A percentile compares a stretch with the other conserved stretches of the same genome.
phyloP scores from a whole-genome alignment of 2,113 vertebrate genomes.

The Trematocara macrostoma region DNA sequence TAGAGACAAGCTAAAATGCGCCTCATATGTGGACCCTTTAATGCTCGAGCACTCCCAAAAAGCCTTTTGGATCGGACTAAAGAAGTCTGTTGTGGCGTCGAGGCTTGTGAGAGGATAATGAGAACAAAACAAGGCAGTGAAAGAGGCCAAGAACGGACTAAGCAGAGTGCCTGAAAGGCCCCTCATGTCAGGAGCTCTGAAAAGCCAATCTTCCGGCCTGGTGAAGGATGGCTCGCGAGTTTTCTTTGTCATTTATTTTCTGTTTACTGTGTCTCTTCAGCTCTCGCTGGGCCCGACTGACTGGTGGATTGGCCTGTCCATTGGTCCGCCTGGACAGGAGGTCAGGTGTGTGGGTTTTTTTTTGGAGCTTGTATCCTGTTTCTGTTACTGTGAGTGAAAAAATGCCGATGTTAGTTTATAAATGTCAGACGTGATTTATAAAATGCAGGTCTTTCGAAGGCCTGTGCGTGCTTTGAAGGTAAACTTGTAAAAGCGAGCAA shows the following conservation, averaged over 20 bases:
- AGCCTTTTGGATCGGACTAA: not conserved
- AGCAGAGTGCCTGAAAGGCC: slow-evolving; percentile 15
- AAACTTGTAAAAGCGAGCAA: not conserved
- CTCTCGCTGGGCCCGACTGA: slow-evolving; percentile 69
- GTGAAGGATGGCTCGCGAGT: not conserved
- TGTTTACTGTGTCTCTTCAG: slow-evolving; percentile 51
- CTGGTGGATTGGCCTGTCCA: slow-evolving; percentile 87
- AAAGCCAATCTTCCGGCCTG: not conserved
- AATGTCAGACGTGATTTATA: not conserved
- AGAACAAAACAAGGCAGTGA: slow-evolving; percentile 22
- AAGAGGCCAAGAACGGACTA: not conserved
- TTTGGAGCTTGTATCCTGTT: not conserved
- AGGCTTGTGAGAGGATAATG: slow-evolving; percentile 23
- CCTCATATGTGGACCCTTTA: slow-evolving; percentile 3
- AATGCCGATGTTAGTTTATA: not conserved
- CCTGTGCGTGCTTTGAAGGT: not conserved
- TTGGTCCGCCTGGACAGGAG: slow-evolving; percentile 61
- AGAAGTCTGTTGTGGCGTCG: slow-evolving; percentile 15
- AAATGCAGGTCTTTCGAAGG: not conserved
- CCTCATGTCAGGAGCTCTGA: not conserved
- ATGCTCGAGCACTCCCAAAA: slow-evolving; percentile 4
- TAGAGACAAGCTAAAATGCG: not conserved
- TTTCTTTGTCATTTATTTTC: not conserved
- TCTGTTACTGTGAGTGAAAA: not conserved
- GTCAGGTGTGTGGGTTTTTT: slow-evolving; percentile 71